phyloP scores from a whole-genome alignment of 37 sponge, comb jelly and placozoan species.

The Ianthella basta region DNA sequence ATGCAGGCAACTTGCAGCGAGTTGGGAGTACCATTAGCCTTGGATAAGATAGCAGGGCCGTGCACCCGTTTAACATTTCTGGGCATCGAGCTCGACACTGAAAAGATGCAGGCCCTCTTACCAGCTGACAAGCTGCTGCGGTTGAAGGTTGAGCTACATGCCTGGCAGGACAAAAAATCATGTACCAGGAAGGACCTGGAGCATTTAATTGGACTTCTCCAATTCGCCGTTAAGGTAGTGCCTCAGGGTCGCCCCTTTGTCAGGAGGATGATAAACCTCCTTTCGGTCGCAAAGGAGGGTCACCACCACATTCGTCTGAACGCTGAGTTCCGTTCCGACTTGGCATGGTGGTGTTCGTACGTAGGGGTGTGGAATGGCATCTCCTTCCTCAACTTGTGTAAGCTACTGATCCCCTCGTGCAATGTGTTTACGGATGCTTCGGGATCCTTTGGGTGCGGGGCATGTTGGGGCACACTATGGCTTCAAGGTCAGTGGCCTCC shows the following conservation, averaged over 20 bases:
- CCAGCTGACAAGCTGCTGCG: too few species aligned
- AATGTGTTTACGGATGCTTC: neutral
- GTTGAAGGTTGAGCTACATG: too few species aligned
- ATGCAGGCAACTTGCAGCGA: neutral
- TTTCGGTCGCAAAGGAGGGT: neutral
- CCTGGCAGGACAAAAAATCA: too few species aligned
- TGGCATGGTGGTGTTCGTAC: neutral
- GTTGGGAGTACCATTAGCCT: neutral
- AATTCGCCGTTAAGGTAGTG: neutral
- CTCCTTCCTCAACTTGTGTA: neutral
- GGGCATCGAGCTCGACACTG: slow-evolving; percentile 17
- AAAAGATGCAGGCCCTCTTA: too few species aligned
- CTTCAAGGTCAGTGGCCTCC: neutral
- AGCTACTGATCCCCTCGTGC: neutral
- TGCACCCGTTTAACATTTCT: neutral
- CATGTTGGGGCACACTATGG: neutral
- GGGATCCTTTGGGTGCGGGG: slow-evolving; percentile 3
- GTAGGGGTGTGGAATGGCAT: neutral
- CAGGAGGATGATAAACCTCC: neutral
- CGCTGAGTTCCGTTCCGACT: neutral
- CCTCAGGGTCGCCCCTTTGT: neutral
- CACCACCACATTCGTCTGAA: slow-evolving; percentile 8
- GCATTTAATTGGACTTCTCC: too few species aligned
- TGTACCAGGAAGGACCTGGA: too few species aligned
- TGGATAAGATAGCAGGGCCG: neutral